A percentile compares a stretch with the other conserved stretches of the same genome.
phyloP scores from a whole-genome alignment of 2,888 invertebrate species.

The Clusia tigrina region DNA sequence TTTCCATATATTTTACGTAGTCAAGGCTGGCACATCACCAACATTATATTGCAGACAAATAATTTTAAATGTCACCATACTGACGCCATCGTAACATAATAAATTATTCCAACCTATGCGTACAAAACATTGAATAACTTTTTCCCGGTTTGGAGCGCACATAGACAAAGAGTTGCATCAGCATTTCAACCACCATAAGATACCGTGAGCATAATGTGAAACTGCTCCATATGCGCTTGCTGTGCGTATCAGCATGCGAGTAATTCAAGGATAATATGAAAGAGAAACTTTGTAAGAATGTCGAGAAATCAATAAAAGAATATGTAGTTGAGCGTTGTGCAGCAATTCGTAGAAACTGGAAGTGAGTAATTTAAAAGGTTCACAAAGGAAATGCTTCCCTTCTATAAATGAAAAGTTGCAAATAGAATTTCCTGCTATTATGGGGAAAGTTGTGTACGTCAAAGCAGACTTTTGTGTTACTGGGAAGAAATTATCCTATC shows the following conservation, averaged over 20 bases:
- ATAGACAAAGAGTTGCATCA: neutral
- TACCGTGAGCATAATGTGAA: neutral
- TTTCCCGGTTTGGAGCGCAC: neutral
- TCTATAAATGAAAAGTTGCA: too few relatives aligned
- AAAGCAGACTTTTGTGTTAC: too few relatives aligned
- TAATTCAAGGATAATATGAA: constrained; percentile 2
- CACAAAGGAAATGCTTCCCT: neutral
- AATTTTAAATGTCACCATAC: constrained; percentile 3
- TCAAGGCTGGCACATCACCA: too few relatives aligned
- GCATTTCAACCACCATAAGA: neutral
- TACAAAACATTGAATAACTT: neutral
- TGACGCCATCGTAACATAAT: constrained; percentile 4
- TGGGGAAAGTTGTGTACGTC: too few relatives aligned
- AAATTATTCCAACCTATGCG: neutral
- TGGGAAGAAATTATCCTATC: too few relatives aligned
- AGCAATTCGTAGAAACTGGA: too few relatives aligned
- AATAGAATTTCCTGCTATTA: too few relatives aligned
- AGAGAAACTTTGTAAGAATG: neutral
- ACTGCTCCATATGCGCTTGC: neutral
- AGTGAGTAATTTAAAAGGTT: neutral
- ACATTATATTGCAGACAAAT: neutral
- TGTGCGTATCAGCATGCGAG: neutral
- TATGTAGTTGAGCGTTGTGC: neutral
- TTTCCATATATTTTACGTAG: too few relatives aligned
- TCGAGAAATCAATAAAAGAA: neutral